Base-by-base conservation (phyloP, 2,113 vertebrate genomes). In the Mesitornis unicolor region DNA sequence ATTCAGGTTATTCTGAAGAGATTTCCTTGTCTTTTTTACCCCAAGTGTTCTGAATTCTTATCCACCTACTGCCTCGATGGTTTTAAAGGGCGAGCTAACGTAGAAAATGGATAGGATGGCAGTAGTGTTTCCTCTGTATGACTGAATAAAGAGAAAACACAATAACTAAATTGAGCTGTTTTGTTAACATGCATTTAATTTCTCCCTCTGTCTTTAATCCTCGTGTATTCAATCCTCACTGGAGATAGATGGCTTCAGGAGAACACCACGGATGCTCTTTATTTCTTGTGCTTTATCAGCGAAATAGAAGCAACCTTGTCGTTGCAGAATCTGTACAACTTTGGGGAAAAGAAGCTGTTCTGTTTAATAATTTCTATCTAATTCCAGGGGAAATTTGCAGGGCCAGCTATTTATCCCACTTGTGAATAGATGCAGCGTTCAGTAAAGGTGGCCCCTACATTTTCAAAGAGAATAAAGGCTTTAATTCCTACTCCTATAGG, bases 291-390 rank as follows among this genome's bases (percentile, higher is more conserved):
- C 17, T 76, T 76, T 24, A 28, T 20, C 48, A 82, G 20, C 31
- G 40, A 50, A 56, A 22, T 8, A 57, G 4, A 10, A 43, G 17
- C 35, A 51, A 0, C 40, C 10, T 22, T 5, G 36, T 7, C 22
- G 74, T 25, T 69, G 57, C 59, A 88, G 67, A 35, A 76, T 45
- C 53, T 48, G 31, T 28, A 1, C 6, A 45, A 38, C 16, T 28
- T 11, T 17, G 31, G 63, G 24, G 54, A 8, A 17, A 14, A n/a
- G 12, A 79, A 61, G 5, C 28, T 19, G 13, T 57, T 16, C 36
- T 2, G 2, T 19, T 5, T 6, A 1, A 6, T 31, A 53, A 67
- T 6, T 15, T 90, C 47, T 31, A 0, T 24, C 42, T 5, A 2
- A 81, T 80, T 33, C 51, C 51, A 36, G 35, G 33, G 42, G 71